These are phyloP conservation scores for Thamnophis sirtalis DNA, from an alignment of 2,113 vertebrate species.

Conservation along the genomic window DNA sequence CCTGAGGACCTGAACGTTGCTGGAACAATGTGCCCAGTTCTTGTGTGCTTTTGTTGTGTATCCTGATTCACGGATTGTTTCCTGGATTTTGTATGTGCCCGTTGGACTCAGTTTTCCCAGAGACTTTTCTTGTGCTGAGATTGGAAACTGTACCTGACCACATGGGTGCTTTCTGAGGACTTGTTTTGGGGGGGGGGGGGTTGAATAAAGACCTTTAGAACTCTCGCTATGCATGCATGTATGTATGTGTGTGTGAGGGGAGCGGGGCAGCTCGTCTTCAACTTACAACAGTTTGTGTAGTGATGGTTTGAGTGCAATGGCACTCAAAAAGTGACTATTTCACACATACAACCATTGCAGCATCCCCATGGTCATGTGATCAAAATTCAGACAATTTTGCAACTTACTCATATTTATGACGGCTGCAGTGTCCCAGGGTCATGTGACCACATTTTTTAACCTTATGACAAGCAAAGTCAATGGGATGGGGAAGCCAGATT, in stretches of 20 bases:
- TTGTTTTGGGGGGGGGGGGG: not conserved
- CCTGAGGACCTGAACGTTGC: not conserved
- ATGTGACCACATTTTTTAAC: not conserved
- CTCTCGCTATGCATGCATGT: not conserved
- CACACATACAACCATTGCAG: not conserved
- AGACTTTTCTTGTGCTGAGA: not conserved
- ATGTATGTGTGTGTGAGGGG: not conserved
- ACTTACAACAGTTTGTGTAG: not conserved
- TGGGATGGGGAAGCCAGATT: not conserved
- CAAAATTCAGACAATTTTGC: not conserved
- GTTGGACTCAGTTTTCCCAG: not conserved
- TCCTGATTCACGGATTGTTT: not conserved
- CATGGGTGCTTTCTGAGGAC: not conserved
- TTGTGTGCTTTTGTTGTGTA: not conserved
- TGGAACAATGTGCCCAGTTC: not conserved
- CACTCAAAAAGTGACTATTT: not conserved
- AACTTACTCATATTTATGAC: not conserved
- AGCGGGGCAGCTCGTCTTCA: fast-evolving
- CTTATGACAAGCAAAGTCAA: not conserved
- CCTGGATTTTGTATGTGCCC: not conserved
- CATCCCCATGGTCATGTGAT: not conserved
- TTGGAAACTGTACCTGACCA: not conserved
- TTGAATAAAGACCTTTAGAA: not conserved
- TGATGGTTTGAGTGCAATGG: not conserved
- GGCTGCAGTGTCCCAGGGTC: not conserved